phyloP scores from a whole-genome alignment of 1,140 invertebrate species.

The Pectinophora gossypiella region DNA sequence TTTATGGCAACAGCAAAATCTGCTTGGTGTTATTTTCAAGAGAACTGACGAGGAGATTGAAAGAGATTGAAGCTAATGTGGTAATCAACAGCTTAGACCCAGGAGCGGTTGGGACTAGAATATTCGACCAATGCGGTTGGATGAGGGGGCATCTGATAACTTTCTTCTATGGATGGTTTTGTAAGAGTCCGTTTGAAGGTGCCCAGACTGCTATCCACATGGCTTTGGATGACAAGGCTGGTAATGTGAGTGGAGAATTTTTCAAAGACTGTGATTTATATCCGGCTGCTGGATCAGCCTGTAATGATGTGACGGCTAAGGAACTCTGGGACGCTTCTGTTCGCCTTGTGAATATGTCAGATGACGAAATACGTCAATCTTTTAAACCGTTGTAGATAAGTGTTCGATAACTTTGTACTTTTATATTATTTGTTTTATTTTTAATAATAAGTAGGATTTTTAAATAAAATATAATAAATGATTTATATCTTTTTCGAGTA shows the following conservation, averaged over 20 bases:
- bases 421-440: too few species aligned
- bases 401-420: too few species aligned
- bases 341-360: constrained; percentile 31
- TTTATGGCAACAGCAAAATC: constrained; percentile 84
- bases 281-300: constrained; percentile 11
- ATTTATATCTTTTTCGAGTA: too few species aligned
- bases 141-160: background rate
- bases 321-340: constrained; percentile 37
- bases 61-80: constrained; percentile 76
- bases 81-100: constrained; percentile 83
- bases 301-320: constrained; percentile 14
- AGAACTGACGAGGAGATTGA: constrained; percentile 75
- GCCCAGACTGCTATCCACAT: constrained; percentile 47
- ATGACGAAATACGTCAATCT: constrained; percentile 36
- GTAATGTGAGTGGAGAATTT: constrained; percentile 46
- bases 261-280: constrained; percentile 39
- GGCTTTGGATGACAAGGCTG: constrained; percentile 33
- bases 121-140: constrained; percentile 63
- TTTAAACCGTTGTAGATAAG: too few species aligned
- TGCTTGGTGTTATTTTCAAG: constrained; percentile 79
- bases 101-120: constrained; percentile 83
- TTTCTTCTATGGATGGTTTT: constrained; percentile 3
- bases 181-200: constrained; percentile 43
- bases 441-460: too few species aligned
- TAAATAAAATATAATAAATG: too few species aligned